These are phyloP conservation scores for Drosophila mayri DNA, from an alignment of 1,140 invertebrate species.

Conservation along the genomic window DNA sequence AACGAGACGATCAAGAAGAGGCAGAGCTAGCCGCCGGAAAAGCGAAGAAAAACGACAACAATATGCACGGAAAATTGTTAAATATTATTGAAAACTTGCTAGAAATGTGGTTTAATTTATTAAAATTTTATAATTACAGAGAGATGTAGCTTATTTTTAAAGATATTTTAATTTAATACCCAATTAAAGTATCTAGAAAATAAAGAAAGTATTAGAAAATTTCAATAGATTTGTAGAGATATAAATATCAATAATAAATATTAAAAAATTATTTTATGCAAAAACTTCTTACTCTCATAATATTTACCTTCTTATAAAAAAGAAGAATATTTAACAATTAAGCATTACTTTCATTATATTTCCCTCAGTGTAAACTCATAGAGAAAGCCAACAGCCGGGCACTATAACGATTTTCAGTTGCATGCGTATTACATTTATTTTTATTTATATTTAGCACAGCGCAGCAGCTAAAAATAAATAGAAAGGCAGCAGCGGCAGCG, in stretches of 20 bases:
- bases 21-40: constrained; percentile 31
- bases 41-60: constrained; percentile 10
- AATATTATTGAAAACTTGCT: neutral
- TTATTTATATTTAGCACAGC: constrained; percentile 47
- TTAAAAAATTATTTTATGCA: no score
- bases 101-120: neutral
- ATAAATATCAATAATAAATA: no score
- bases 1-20: constrained; percentile 15
- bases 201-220: neutral
- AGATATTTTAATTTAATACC: no score
- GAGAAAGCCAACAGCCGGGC: constrained; percentile 3
- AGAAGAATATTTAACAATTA: no score
- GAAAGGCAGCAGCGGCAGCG: constrained; percentile 20
- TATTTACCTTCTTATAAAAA: no score
- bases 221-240: no score
- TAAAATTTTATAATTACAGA: no score
- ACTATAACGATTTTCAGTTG: constrained; percentile 43
- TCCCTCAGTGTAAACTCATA: neutral
- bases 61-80: neutral
- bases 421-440: constrained; percentile 54
- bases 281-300: no score
- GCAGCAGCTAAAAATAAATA: constrained; percentile 41
- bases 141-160: no score
- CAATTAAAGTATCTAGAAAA: no score
- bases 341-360: neutral